Conservation (phyloP, 2,113 vertebrate species). For the Hyaena hyaena region DNA sequence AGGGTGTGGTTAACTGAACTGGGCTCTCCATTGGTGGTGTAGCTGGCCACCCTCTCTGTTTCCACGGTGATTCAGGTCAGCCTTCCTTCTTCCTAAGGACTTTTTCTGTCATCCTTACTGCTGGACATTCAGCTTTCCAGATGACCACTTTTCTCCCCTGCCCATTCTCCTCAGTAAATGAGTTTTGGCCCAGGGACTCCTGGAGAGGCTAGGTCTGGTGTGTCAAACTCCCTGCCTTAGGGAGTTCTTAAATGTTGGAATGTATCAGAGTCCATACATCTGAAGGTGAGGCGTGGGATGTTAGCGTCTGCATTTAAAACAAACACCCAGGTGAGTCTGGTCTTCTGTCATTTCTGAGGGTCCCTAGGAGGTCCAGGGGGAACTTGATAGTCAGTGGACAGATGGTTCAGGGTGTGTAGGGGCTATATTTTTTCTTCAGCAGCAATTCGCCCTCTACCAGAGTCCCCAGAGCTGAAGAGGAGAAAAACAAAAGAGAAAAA, state of each 20-base stretch:
- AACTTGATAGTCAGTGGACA: not conserved
- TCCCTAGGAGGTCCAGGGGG: not conserved
- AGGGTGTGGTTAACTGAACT: not conserved
- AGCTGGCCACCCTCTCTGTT: not conserved
- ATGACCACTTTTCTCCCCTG: not conserved
- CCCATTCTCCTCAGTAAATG: not conserved
- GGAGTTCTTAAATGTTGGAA: not conserved
- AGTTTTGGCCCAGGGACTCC: not conserved
- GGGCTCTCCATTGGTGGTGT: accelerated
- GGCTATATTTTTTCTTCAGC: not conserved
- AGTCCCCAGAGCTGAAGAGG: not conserved
- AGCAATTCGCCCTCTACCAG: not conserved
- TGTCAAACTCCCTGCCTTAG: not conserved
- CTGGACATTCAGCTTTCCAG: not conserved
- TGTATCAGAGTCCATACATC: not conserved
- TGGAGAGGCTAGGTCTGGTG: not conserved
- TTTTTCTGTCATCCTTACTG: not conserved
- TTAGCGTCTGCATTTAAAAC: not conserved
- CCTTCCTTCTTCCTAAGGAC: not conserved
- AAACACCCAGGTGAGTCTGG: not conserved
- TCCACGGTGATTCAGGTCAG: not conserved
- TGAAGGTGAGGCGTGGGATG: not conserved
- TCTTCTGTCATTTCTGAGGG: not conserved
- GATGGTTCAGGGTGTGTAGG: not conserved
- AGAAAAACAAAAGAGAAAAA: not conserved